Evolutionary conservation across 2,888 invertebrate species (phyloP), one percentile per base, ranked within the genome.

Genomic region (Neria commutata): DNA sequence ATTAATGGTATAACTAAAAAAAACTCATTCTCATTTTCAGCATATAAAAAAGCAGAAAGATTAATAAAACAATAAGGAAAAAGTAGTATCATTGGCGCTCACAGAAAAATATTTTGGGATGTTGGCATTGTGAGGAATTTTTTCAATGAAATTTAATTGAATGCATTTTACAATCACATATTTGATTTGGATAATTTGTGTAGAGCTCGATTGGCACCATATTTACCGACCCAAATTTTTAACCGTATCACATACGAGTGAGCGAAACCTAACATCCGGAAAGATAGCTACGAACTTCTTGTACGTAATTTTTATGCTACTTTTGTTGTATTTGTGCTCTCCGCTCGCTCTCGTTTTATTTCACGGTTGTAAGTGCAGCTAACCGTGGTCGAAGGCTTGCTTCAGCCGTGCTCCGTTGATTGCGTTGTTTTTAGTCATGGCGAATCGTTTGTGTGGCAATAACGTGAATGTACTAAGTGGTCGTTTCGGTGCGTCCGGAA

Each of bases 241-340:
- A 72, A 74, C 71, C 71, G 74, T 72, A 72, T 25, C 14, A 25
- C 25, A 72, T 73, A 66, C 61, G 73, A 66, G 70, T 59, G 59
- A 25, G 56, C 55, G 71, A 71, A 74, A 72, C 73, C 62, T 68
- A 54, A 73, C 71, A 73, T 72, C 72, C 72, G 72, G 72, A 25
- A 75, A 68, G 71, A 66, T 58, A 64, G 69, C 60, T 24, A 56
- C 51, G n/a, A n/a, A n/a, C n/a, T n/a, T n/a, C n/a, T n/a, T n/a
- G n/a, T n/a, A n/a, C n/a, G n/a, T n/a, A n/a, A n/a, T 21, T 42
- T 17, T 4, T 4, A 19, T 21, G 21, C 6, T 42, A 19, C 21
- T 42, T n/a, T n/a, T n/a, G n/a, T n/a, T n/a, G n/a, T n/a, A n/a
- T n/a, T n/a, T n/a, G 17, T 4, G 17, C 21, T 42, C n/a, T 14